Evolutionary conservation across 1,140 invertebrate species (phyloP).

Genomic region (Penaeus vannamei): DNA sequence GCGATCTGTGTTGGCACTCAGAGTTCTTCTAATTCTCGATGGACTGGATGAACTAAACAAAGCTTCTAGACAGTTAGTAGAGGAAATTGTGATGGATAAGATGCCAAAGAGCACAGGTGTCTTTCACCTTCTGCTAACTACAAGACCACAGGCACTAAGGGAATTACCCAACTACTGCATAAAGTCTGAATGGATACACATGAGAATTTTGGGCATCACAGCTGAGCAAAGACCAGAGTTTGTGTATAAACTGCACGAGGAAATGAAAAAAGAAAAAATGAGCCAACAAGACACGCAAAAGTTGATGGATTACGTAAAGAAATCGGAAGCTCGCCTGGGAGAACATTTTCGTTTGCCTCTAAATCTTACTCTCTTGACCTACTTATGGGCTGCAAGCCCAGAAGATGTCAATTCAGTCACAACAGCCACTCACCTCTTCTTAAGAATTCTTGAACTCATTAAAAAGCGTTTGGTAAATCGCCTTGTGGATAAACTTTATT

Average conservation of each 20-base stretch:
- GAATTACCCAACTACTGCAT: not conserved
- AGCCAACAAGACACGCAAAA: constrained; percentile 19
- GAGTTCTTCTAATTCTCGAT: constrained; percentile 43
- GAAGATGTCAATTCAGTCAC: constrained; percentile 26
- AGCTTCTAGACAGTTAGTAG: constrained; percentile 22
- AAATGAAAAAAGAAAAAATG: constrained; percentile 34
- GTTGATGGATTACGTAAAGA: constrained; percentile 36
- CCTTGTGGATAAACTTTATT: not conserved
- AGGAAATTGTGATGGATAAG: constrained; percentile 12
- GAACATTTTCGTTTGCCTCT: constrained; percentile 53
- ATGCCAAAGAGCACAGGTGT: not conserved
- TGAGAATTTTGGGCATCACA: constrained; percentile 22
- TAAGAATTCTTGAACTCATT: constrained; percentile 21
- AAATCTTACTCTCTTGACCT: constrained; percentile 53
- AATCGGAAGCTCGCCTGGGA: constrained; percentile 12
- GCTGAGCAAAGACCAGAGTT: constrained; percentile 41
- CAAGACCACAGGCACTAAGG: constrained; percentile 22
- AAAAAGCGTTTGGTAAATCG: not conserved
- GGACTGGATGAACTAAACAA: constrained; percentile 51
- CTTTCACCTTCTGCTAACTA: constrained; percentile 42
- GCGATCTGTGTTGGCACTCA: constrained; percentile 22
- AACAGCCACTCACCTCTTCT: constrained; percentile 39
- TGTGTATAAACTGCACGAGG: constrained; percentile 42
- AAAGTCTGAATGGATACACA: constrained; percentile 16
- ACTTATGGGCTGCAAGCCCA: constrained; percentile 44